Conservation (phyloP, 2,888 invertebrate genomes). For the Trilocha varians region DNA sequence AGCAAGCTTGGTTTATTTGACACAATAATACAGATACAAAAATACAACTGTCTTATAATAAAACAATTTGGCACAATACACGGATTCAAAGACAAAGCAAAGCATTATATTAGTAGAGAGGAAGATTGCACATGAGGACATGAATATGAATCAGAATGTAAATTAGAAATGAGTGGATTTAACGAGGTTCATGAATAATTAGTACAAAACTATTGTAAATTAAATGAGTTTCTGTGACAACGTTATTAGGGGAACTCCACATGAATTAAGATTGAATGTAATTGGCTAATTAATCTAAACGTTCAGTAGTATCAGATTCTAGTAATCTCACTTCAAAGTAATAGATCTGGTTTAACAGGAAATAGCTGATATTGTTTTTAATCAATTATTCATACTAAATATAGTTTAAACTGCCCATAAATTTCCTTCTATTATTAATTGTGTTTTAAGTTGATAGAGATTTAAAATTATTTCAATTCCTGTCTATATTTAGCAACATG, state of each 20-base stretch:
- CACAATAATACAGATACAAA: conserved; percentile 25
- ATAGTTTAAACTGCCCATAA: too few relatives aligned
- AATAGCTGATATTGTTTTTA: too few relatives aligned
- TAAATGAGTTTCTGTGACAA: not conserved
- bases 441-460: too few relatives aligned
- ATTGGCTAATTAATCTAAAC: too few relatives aligned
- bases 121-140: conserved; percentile 19
- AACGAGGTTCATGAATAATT: conserved; percentile 37
- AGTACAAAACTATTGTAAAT: conserved; percentile 31
- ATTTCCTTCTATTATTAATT: too few relatives aligned
- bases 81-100: conserved; percentile 2
- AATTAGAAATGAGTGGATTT: conserved; percentile 28
- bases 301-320: too few relatives aligned
- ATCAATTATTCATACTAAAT: too few relatives aligned
- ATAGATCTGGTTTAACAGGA: too few relatives aligned
- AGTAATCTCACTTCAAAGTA: too few relatives aligned
- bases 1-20: conserved; percentile 51
- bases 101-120: not conserved
- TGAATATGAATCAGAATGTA: conserved; percentile 39
- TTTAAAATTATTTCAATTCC: too few relatives aligned
- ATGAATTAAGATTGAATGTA: not conserved
- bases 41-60: conserved; percentile 7
- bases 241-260: not conserved
- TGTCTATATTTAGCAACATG: too few relatives aligned
- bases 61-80: not conserved